Percentiles rank a stretch among this genome's conserved stretches.
phyloP scores from a whole-genome alignment of 2,113 vertebrate genomes.

The Panthera uncia region DNA sequence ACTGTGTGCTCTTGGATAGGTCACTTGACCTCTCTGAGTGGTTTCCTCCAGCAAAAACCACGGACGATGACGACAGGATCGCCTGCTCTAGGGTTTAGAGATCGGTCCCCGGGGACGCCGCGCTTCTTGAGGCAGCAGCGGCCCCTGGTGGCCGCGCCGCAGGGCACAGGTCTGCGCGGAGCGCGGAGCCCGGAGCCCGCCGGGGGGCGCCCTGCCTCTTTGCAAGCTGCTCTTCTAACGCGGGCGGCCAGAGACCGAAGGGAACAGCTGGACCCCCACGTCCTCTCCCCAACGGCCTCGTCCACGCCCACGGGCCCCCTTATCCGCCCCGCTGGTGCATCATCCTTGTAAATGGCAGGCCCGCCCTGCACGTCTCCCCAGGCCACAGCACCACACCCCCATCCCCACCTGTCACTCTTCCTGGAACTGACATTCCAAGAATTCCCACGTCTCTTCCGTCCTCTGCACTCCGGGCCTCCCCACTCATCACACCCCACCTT shows the following conservation, averaged over 20 bases:
- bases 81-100: background rate
- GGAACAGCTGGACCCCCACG: background rate
- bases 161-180: fast-evolving
- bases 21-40: background rate
- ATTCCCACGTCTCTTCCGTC: background rate
- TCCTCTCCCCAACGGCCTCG: background rate
- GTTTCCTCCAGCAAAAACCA: background rate
- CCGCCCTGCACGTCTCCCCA: background rate
- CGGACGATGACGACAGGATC: background rate
- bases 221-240: background rate
- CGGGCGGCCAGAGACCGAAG: background rate
- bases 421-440: background rate
- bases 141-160: background rate
- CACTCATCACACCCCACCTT: background rate
- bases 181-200: too few relatives aligned
- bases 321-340: too few relatives aligned
- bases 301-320: too few relatives aligned
- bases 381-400: background rate
- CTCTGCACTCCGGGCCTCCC: background rate
- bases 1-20: background rate
- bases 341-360: background rate
- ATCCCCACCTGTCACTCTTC: background rate
- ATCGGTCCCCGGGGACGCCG: background rate
- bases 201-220: too few relatives aligned
- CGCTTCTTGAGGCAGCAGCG: background rate